Percentiles rank a stretch among this genome's conserved stretches.
Evolutionary conservation across 2,888 invertebrate species (phyloP).

Genomic region (Cosmia trapezina): DNA sequence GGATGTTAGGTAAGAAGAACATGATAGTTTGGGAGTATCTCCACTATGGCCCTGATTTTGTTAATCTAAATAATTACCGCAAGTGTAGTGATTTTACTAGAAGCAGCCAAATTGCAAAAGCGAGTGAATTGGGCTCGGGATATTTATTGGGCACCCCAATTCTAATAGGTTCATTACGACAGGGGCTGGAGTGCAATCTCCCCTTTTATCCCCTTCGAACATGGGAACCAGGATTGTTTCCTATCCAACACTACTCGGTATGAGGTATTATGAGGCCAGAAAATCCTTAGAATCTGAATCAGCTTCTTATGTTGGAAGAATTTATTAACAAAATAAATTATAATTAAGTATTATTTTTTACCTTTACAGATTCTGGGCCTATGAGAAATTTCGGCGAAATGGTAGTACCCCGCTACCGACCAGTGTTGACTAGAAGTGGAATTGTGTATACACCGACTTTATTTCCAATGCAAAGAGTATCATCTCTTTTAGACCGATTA

Average conservation of each 20-base stretch:
- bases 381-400: constrained; percentile 41
- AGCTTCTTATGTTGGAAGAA: background rate
- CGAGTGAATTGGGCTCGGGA: background rate
- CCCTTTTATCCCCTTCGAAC: background rate
- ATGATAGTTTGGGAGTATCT: background rate
- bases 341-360: background rate
- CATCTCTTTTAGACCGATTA: constrained; percentile 43
- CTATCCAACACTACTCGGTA: background rate
- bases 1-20: constrained; percentile 38
- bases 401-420: constrained; percentile 47
- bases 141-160: too few species aligned
- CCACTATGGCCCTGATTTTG: background rate
- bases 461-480: constrained; percentile 40
- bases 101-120: background rate
- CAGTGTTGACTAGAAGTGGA: constrained; percentile 58
- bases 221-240: too few species aligned
- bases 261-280: background rate
- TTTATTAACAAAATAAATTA: background rate
- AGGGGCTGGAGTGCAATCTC: background rate
- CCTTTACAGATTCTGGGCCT: constrained; percentile 42
- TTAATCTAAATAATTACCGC: background rate
- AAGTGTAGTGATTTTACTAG: background rate
- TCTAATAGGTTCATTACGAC: background rate
- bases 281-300: background rate
- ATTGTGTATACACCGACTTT: constrained; percentile 48